Base-by-base conservation (phyloP, 1,140 invertebrate genomes). In the Leptopilina boulardi region DNA sequence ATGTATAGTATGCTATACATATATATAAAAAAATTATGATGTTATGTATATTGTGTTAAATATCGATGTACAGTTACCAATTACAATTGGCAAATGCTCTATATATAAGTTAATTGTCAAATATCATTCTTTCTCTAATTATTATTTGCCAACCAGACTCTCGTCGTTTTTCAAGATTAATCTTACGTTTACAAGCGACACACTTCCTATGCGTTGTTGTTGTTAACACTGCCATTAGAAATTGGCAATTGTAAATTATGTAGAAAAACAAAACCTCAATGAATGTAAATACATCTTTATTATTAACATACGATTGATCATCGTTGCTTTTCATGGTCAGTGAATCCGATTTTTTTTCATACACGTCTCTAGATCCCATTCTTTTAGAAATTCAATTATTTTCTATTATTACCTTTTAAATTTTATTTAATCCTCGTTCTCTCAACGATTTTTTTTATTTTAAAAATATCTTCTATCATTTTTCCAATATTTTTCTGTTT, bases 61-160 rank as follows among this genome's bases (percentile, higher is more conserved):
- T 90, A 91, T 86, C 86, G 80, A 87, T 91, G 88, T 89, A 90
- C 88, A 90, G 88, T 90, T 90, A 90, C 87, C 87, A 89, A 88
- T 89, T 89, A 88, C 85, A 87, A 89, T 89, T 87, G 87, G 86
- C 87, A 88, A 88, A 88, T 84, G 78, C 77, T 83, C 73, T 86
- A 84, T 76, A 73, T 30, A 38, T 51, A 38, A 75, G 75, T 47
- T 47, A 51, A 51, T 38, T 77, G 73, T 82, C 77, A 71, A 42
- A 44, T 42, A 19, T 71, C 56, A 54, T 84, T 81, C 56, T 76
- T 79, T 77, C 72, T 79, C 75, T 77, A 74, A 77, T 77, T 70
- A 76, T 74, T 79, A 74, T 77, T 77, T 70, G 4, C 76, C 47
- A 82, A 76, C 41, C 44, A 77, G 44, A 76, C 41, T 73, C 59